A percentile compares a stretch with the other conserved stretches of the same genome.
Evolutionary conservation across 2,113 vertebrate species (phyloP).

Genomic region (Hylia prasina): DNA sequence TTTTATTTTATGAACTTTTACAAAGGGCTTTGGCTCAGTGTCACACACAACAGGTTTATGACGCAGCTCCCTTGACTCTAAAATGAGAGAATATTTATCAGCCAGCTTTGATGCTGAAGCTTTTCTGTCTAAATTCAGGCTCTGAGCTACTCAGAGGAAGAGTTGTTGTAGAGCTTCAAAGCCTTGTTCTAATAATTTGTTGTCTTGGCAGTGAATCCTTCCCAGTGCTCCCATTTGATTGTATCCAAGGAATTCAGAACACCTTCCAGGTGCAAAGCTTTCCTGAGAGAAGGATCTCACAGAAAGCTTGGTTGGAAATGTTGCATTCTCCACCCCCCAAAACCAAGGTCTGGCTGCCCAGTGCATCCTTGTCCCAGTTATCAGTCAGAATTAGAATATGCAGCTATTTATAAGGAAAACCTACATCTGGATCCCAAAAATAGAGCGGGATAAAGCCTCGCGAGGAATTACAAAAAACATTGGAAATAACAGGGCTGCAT

Average conservation of each 20-base stretch:
- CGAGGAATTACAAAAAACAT: neutral
- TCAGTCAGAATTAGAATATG: slow-evolving; percentile 9
- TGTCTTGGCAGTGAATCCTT: neutral
- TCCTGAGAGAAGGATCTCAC: neutral
- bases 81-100: neutral
- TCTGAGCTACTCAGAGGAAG: neutral
- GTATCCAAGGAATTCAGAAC: neutral
- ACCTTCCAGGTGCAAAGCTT: neutral
- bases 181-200: neutral
- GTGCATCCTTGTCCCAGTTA: slow-evolving; percentile 24
- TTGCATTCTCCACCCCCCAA: neutral
- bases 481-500: neutral
- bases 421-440: slow-evolving; percentile 18
- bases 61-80: neutral
- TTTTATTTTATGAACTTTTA: neutral
- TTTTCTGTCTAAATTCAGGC: neutral
- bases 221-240: neutral
- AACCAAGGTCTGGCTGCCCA: neutral
- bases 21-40: neutral
- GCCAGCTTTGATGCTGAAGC: neutral
- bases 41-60: neutral
- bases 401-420: slow-evolving; percentile 44
- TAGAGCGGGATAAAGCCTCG: neutral
- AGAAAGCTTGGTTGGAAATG: neutral
- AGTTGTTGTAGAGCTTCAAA: neutral